These are phyloP conservation scores for Copidosoma aretas DNA, from an alignment of 2,888 invertebrate species.

Conservation along the genomic window DNA sequence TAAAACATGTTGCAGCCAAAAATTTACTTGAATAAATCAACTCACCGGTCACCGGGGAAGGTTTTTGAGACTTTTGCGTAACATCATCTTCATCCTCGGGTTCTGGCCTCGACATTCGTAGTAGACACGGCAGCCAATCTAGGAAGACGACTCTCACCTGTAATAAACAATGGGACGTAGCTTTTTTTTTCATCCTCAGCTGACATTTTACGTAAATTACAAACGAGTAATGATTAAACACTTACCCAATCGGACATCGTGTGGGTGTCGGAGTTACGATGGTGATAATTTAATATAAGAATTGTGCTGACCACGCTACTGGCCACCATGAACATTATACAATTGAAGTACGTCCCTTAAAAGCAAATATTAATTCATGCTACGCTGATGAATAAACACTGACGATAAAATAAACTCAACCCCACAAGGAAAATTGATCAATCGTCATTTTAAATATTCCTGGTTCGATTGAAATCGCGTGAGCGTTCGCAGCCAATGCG, in stretches of 20 bases:
- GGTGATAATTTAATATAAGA: constrained; percentile 97
- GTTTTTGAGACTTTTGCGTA: constrained; percentile 59
- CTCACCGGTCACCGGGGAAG: constrained; percentile 60
- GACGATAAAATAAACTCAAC: too few species aligned
- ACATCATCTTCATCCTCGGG: constrained; percentile 61
- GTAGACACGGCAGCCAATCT: constrained; percentile 95
- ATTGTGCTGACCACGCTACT: constrained; percentile 98
- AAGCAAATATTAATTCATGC: constrained; percentile 39
- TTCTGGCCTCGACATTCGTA: constrained; percentile 87
- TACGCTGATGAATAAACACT: too few species aligned
- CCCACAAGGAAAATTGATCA: too few species aligned
- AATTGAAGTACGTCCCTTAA: constrained; percentile 95
- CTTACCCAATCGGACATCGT: constrained; percentile 95
- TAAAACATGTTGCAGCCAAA: too few species aligned
- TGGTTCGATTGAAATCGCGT: too few species aligned
- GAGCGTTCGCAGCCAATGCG: too few species aligned
- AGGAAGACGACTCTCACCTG: constrained; percentile 92
- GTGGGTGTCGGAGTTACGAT: constrained; percentile 95
- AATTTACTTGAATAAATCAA: background rate
- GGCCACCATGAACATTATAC: constrained; percentile 99
- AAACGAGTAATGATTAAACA: background rate
- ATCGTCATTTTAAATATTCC: too few species aligned
- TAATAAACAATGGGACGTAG: background rate
- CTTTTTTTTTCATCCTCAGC: background rate
- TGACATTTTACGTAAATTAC: background rate